Evolutionary conservation across 2,888 invertebrate species (phyloP).

Genomic region (Sminthurides aquaticus): DNA sequence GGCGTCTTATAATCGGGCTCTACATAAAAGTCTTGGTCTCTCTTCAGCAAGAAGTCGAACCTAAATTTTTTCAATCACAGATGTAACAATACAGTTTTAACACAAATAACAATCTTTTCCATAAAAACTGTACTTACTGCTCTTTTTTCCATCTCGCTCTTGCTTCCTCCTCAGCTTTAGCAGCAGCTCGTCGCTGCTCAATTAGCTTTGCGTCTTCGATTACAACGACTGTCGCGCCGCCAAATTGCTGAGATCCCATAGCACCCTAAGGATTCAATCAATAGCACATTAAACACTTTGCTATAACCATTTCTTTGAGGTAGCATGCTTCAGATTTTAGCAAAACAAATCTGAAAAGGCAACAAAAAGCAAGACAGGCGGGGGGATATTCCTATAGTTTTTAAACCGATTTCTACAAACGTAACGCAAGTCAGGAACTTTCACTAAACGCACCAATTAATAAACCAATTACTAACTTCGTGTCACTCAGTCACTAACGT

Average conservation of each 20-base stretch:
- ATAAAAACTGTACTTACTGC: constrained; percentile 31
- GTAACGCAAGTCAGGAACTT: too few species aligned
- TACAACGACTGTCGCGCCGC: constrained; percentile 12
- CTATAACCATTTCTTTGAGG: too few species aligned
- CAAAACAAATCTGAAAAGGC: too few species aligned
- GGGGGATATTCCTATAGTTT: not conserved
- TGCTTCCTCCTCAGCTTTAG: constrained; percentile 40
- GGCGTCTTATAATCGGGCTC: constrained; percentile 42
- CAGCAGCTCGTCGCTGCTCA: constrained; percentile 36
- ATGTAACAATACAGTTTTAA: not conserved
- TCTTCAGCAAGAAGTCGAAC: constrained; percentile 38
- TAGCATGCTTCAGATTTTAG: too few species aligned
- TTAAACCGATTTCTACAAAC: too few species aligned
- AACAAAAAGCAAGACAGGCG: too few species aligned
- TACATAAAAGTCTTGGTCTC: constrained; percentile 41
- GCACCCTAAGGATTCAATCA: too few species aligned
- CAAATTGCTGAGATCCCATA: too few species aligned
- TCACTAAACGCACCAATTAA: too few species aligned
- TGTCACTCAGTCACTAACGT: too few species aligned
- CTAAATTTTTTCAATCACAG: constrained; percentile 25
- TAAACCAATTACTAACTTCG: too few species aligned
- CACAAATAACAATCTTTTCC: not conserved
- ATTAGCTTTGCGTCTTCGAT: constrained; percentile 40
- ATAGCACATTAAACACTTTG: too few species aligned
- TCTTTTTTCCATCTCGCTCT: constrained; percentile 41